Evolutionary conservation across 1,140 invertebrate genomes (phyloP).

Genomic region (Drosophila melanica): DNA sequence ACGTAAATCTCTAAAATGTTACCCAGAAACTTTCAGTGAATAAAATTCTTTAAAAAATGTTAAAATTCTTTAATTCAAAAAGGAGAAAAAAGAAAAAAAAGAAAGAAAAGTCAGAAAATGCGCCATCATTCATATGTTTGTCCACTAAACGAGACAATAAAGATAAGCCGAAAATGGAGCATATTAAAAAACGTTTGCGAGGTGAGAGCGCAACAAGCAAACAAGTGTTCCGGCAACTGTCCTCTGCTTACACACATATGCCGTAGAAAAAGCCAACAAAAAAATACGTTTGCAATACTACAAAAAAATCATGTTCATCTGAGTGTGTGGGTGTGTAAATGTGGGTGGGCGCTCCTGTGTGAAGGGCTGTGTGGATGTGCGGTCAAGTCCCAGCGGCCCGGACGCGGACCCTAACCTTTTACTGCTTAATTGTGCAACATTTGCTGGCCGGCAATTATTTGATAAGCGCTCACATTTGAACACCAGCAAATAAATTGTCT

Average conservation of each 20-base stretch:
- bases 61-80: neutral
- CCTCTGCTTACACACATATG: constrained; percentile 8
- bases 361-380: constrained; percentile 6
- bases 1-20: too few species aligned
- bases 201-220: constrained; percentile 59
- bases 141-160: constrained; percentile 81
- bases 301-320: constrained; percentile 21
- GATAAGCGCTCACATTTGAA: constrained; percentile 78
- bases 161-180: constrained; percentile 70
- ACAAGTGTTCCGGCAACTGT: constrained; percentile 22
- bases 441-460: constrained; percentile 82
- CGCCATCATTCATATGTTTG: constrained; percentile 65
- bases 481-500: constrained; percentile 65
- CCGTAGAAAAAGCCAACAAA: constrained; percentile 19
- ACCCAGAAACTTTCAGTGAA: neutral
- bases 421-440: constrained; percentile 80
- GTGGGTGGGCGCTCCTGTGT: neutral
- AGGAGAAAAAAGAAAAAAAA: neutral
- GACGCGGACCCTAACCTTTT: constrained; percentile 51
- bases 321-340: neutral
- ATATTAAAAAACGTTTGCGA: constrained; percentile 53
- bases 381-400: constrained; percentile 29
- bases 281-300: constrained; percentile 16
- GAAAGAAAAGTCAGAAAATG: constrained; percentile 37
- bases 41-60: neutral